Base-by-base conservation (phyloP, 2,113 vertebrate species). In the Lepidothrix coronata region DNA sequence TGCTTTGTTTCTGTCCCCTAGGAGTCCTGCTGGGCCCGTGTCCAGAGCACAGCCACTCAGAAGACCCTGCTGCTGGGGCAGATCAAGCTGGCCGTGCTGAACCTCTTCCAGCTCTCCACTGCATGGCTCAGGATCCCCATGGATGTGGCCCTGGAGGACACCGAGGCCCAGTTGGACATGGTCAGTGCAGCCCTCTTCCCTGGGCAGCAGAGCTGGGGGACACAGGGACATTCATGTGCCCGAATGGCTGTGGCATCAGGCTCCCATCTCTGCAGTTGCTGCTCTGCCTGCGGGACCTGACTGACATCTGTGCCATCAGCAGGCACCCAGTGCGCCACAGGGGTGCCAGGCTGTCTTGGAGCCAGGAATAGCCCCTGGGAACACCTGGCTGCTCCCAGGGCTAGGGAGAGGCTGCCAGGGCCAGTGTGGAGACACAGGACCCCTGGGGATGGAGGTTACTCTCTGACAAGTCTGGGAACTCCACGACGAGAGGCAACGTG, bases 1-100 rank as follows among this genome's bases (percentile, higher is more conserved):
- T 24, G 28, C 27, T 49, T 48, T 54, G 2, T 1, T 33, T 57
- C 44, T 43, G 17, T 70, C 12, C 49, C 55, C 21, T 95, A 99
- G 99, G 99, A 99, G 87, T 97, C 97, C 52, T 83, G 23, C 74
- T 99, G 98, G 99, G 96, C 96, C n/a, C 97, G 97, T 20, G 96
- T 98, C 85, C 98, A 98, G 96, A 98, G 97, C 80, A 98, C 94
- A 0, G 98, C 98, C 0, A 88, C 97, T 0, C 97, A 98, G 93
- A 98, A 98, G 93, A 98, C 97, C 0, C 96, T 98, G 51, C 86
- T 98, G 13, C 96, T 99, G 92, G 98, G 97, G 1, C 97, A 98
- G 81, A 94, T 98, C 39, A 98, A 98, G 88, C 97, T 98, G 97
- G 96, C 97, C 0, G 97, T 96, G 22, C 95, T 98, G 66, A 98